Conservation (phyloP, 2,797 vertebrate species). For the Neosilurus hyrtlii region DNA sequence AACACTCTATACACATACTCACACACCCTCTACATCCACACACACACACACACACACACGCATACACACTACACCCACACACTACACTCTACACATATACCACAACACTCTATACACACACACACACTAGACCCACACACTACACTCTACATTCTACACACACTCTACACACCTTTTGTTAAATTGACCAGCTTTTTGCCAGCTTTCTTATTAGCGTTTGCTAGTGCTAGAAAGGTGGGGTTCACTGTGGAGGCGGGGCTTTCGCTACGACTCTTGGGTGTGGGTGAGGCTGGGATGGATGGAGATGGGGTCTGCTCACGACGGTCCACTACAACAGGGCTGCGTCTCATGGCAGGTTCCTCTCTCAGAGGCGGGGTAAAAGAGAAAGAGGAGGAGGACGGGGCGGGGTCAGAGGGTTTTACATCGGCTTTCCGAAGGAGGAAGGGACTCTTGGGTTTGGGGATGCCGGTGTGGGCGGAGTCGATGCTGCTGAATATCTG, state of each 20-base stretch:
- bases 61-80: too few relatives aligned
- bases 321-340: constrained; percentile 44
- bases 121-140: not conserved
- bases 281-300: constrained; percentile 33
- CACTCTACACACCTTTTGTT: constrained; percentile 83
- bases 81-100: too few relatives aligned
- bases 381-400: not conserved
- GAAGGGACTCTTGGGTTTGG: constrained; percentile 69
- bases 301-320: constrained; percentile 47
- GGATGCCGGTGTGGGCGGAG: constrained; percentile 54
- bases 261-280: constrained; percentile 52
- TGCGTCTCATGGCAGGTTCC: constrained; percentile 36
- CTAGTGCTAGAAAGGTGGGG: constrained; percentile 66
- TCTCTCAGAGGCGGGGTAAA: constrained; percentile 12
- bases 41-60: not conserved
- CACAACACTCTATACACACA: too few relatives aligned
- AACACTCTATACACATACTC: too few relatives aligned
- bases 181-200: constrained; percentile 87
- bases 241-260: constrained; percentile 64
- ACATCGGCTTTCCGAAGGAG: constrained; percentile 45
- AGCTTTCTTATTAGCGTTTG: constrained; percentile 77
- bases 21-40: too few relatives aligned
- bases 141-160: too few relatives aligned
- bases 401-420: not conserved
- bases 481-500: constrained; percentile 69